Conservation (phyloP, 2,888 invertebrate genomes). For the Ormyrus thymus region DNA sequence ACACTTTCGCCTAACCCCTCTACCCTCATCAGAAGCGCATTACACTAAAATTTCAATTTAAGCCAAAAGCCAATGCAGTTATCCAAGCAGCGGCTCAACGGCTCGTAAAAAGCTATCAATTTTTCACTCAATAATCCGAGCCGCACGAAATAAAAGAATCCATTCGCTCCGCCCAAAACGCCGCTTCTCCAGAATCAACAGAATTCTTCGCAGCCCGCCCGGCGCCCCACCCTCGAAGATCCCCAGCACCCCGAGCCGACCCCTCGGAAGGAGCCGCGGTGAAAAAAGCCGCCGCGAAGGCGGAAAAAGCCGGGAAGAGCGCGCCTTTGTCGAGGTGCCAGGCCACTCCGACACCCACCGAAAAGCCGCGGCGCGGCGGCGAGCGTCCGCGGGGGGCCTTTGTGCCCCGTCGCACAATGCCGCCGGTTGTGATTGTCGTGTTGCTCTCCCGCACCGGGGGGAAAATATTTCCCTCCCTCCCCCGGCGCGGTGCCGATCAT, state of each 20-base stretch:
- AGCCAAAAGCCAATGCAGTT: too few species aligned
- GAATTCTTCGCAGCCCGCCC: slow-evolving; percentile 17
- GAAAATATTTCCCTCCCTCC: slow-evolving; percentile 19
- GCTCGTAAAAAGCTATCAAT: too few species aligned
- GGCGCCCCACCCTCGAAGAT: not conserved
- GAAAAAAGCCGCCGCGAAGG: too few species aligned
- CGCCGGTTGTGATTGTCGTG: not conserved
- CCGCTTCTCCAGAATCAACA: slow-evolving; percentile 1
- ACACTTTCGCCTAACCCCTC: too few species aligned
- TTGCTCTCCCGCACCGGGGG: not conserved
- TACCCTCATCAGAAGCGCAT: too few species aligned
- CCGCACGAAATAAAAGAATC: not conserved
- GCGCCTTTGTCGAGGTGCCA: slow-evolving; percentile 52
- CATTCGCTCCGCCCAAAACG: not conserved
- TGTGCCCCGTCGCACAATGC: not conserved
- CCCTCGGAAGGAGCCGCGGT: not conserved
- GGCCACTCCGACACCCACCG: too few species aligned
- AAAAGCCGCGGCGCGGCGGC: not conserved
- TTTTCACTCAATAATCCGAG: not conserved
- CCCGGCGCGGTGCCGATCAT: not conserved
- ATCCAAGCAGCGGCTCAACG: too few species aligned
- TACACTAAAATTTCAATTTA: too few species aligned
- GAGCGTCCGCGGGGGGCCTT: too few species aligned
- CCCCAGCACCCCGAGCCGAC: not conserved
- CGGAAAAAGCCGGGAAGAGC: too few species aligned